These are phyloP conservation scores for Enteromius treurensis DNA, from an alignment of 2,797 vertebrate genomes.

Conservation along the genomic window DNA sequence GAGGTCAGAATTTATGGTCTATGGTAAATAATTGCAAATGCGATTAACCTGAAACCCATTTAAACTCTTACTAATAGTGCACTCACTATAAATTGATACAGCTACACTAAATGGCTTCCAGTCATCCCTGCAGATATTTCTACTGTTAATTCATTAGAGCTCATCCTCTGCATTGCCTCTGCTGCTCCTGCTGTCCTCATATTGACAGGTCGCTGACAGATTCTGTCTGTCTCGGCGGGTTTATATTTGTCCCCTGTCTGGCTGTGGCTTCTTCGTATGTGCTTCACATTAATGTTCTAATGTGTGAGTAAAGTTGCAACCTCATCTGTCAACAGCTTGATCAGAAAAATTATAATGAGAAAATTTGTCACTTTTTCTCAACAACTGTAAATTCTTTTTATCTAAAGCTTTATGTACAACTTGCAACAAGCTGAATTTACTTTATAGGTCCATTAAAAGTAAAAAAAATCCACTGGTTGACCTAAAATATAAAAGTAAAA, in stretches of 20 bases:
- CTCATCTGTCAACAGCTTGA: background rate
- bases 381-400: background rate
- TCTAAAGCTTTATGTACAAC: background rate
- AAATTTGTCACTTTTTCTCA: background rate
- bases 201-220: conserved; percentile 44
- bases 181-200: background rate
- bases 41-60: background rate
- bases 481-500: too few species aligned
- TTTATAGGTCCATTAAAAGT: background rate
- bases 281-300: background rate
- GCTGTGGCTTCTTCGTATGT: conserved; percentile 28
- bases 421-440: too few species aligned
- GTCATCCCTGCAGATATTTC: conserved; percentile 2
- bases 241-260: conserved; percentile 42
- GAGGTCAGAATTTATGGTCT: background rate
- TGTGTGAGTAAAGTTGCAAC: background rate
- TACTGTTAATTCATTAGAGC: conserved; percentile 3
- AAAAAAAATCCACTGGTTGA: background rate
- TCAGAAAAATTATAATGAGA: background rate
- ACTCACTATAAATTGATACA: background rate
- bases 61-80: background rate
- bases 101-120: background rate
- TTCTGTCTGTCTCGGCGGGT: conserved; percentile 4
- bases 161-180: background rate
- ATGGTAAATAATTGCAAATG: conserved; percentile 8